Conservation (phyloP, 2,888 invertebrate genomes). For the Phortica okadai region DNA sequence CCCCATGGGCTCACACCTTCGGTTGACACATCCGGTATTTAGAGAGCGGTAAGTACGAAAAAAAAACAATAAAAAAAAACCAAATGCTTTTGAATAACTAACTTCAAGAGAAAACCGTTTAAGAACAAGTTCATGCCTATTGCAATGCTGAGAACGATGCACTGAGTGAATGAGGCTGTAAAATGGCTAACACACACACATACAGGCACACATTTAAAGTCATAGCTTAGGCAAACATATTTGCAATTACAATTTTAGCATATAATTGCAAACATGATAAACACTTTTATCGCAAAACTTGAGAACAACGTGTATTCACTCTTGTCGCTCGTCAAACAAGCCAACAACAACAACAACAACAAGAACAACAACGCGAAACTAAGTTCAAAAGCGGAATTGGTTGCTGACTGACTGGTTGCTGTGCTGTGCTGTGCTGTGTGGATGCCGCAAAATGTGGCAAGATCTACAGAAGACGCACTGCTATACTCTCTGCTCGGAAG, state of each 20-base stretch:
- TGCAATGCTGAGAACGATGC: slow-evolving; percentile 21
- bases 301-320: slow-evolving; percentile 21
- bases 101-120: slow-evolving; percentile 65
- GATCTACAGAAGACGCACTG: background rate
- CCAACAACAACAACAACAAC: background rate
- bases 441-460: slow-evolving; percentile 14
- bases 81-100: slow-evolving; percentile 32
- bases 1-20: background rate
- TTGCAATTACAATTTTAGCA: slow-evolving; percentile 70
- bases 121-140: slow-evolving; percentile 58
- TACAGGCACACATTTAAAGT: background rate
- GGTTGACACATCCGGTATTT: slow-evolving; percentile 63
- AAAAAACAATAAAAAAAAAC: background rate
- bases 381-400: background rate
- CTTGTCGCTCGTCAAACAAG: slow-evolving; percentile 26
- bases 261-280: slow-evolving; percentile 70
- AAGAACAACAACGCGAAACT: slow-evolving; percentile 6
- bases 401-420: background rate
- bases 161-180: background rate
- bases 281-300: slow-evolving; percentile 62
- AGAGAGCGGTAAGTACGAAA: slow-evolving; percentile 43
- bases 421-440: background rate
- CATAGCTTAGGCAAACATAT: slow-evolving; percentile 61
- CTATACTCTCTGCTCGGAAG: background rate
- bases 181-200: background rate